Percentiles rank a stretch among this genome's conserved stretches.
phyloP scores from a whole-genome alignment of 2,797 vertebrate species.

The Coregonus sp. region DNA sequence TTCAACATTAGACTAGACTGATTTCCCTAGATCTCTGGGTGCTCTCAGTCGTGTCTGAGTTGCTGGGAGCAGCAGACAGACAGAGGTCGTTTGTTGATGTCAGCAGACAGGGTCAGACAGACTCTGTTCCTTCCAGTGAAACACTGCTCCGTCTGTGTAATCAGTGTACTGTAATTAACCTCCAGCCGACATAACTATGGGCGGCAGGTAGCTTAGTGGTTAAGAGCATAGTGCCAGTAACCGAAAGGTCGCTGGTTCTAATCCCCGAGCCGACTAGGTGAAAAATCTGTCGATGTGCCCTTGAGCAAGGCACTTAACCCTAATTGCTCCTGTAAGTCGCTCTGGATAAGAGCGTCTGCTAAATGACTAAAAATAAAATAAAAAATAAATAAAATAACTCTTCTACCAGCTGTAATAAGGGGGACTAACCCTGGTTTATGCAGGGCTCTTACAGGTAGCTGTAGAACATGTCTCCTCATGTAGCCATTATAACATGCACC shows the following conservation, averaged over 20 bases:
- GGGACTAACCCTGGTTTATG: conserved; percentile 42
- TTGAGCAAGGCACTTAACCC: no score
- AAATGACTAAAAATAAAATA: no score
- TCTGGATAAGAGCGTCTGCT: no score
- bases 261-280: no score
- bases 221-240: no score
- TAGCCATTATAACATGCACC: conserved; percentile 35
- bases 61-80: conserved; percentile 23
- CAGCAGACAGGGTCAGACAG: conserved; percentile 24
- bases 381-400: no score
- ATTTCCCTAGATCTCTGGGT: not conserved
- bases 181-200: conserved; percentile 45
- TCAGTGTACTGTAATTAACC: conserved; percentile 55
- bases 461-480: conserved; percentile 35
- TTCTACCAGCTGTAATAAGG: conserved; percentile 57
- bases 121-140: conserved; percentile 26
- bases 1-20: not conserved
- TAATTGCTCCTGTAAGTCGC: no score
- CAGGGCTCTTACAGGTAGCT: conserved; percentile 44
- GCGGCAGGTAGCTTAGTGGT: no score
- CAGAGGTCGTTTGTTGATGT: conserved; percentile 26
- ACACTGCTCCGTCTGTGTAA: conserved; percentile 44
- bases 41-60: not conserved
- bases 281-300: no score
- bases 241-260: no score